A percentile compares a stretch with the other conserved stretches of the same genome.
phyloP scores from a whole-genome alignment of 2,113 vertebrate species.

The Tachysurus vachellii region DNA sequence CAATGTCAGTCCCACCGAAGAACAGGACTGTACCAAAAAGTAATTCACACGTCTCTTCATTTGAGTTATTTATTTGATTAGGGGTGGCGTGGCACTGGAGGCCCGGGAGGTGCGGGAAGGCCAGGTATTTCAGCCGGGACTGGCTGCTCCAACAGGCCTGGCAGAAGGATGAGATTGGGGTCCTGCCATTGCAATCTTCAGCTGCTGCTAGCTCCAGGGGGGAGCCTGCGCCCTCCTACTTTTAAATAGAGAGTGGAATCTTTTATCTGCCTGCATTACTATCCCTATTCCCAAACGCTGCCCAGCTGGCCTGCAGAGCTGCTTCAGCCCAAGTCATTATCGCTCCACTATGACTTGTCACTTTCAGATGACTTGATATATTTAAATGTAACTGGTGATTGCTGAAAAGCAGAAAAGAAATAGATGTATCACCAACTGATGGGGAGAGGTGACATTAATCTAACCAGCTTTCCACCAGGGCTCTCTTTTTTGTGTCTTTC shows the following conservation, averaged over 20 bases:
- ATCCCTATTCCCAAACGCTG: conserved; percentile 69
- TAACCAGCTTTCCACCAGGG: conserved; percentile 47
- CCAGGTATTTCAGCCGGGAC: conserved; percentile 56
- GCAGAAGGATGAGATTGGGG: conserved; percentile 78
- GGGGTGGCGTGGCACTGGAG: conserved; percentile 77
- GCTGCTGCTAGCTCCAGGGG: conserved; percentile 50
- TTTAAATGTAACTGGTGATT: conserved; percentile 65
- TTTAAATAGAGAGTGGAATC: conserved; percentile 56
- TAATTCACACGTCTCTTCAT: conserved; percentile 89
- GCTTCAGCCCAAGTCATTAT: conserved; percentile 78
- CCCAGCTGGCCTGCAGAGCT: conserved; percentile 72
- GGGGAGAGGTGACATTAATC: conserved; percentile 59
- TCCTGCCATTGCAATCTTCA: conserved; percentile 73
- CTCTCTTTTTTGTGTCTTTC: conserved; percentile 28
- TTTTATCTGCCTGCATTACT: conserved; percentile 55
- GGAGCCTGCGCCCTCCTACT: conserved; percentile 55
- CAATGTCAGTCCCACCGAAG: conserved; percentile 69
- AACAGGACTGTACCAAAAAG: conserved; percentile 70
- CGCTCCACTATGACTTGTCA: conserved; percentile 59
- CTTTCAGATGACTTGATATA: conserved; percentile 65
- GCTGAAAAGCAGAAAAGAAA: conserved; percentile 55
- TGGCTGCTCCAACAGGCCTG: conserved; percentile 71
- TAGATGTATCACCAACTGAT: conserved; percentile 56
- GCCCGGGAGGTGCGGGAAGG: conserved; percentile 41
- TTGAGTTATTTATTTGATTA: conserved; percentile 71